These are phyloP conservation scores for Scaptomyza caliginosa DNA, from an alignment of 2,888 invertebrate species.

Conservation along the genomic window DNA sequence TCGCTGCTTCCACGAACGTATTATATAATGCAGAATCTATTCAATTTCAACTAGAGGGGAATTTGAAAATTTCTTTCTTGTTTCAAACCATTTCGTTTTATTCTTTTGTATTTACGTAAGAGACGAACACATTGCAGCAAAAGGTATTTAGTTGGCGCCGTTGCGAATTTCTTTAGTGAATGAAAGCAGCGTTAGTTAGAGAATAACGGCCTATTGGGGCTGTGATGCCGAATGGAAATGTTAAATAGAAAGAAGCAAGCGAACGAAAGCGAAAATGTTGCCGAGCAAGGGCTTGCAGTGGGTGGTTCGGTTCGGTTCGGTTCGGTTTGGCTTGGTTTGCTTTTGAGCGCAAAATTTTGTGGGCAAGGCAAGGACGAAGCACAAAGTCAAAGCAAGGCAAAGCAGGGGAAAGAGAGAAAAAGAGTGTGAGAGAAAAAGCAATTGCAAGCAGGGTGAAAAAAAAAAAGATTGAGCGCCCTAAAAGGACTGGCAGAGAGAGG, in stretches of 20 bases:
- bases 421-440: conserved; percentile 9
- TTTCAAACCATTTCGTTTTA: not conserved
- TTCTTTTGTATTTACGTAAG: conserved; percentile 66
- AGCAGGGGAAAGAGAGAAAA: conserved; percentile 16
- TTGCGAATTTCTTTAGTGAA: conserved; percentile 40
- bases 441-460: conserved; percentile 18
- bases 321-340: conserved; percentile 2
- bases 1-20: conserved; percentile 19
- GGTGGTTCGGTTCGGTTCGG: conserved; percentile 10
- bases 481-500: conserved; percentile 25
- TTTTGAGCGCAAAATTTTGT: conserved; percentile 62
- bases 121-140: conserved; percentile 34
- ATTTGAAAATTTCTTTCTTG: not conserved
- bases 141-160: conserved; percentile 36
- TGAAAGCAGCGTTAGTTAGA: conserved; percentile 40
- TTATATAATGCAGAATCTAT: conserved; percentile 57
- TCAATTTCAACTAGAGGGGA: not conserved
- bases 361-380: conserved; percentile 69
- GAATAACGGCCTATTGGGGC: conserved; percentile 54
- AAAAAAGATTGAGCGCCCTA: conserved; percentile 28
- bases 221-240: conserved; percentile 60
- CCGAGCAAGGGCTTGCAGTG: conserved; percentile 52
- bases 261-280: conserved; percentile 70
- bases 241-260: conserved; percentile 3
- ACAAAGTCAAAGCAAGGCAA: conserved; percentile 61